A percentile compares a stretch with the other conserved stretches of the same genome.
Conservation (phyloP, 1,140 invertebrate genomes). For the Cyclina sinensis region DNA sequence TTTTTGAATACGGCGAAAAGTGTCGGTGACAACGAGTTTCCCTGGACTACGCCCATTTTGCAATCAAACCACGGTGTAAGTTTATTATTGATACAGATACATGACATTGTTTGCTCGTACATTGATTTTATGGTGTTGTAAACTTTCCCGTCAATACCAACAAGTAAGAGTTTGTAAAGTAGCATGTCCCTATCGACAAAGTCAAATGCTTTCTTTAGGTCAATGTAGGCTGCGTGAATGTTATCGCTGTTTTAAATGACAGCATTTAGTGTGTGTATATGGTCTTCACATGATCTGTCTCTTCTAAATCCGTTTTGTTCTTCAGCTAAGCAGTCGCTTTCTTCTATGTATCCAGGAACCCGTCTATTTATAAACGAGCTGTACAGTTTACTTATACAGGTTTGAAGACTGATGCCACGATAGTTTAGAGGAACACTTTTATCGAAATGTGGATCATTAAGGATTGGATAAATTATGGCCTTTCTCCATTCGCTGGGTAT, state of each 20-base stretch:
- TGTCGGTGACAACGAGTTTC: neutral
- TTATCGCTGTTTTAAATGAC: too few species aligned
- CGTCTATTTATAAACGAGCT: slow-evolving; percentile 27
- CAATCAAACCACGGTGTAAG: neutral
- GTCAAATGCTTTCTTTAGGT: neutral
- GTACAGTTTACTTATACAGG: slow-evolving; percentile 18
- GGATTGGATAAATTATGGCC: slow-evolving; percentile 37
- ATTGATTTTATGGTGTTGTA: neutral
- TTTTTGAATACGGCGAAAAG: neutral
- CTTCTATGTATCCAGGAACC: neutral
- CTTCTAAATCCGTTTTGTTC: too few species aligned
- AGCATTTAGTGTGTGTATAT: too few species aligned
- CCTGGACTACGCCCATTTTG: neutral
- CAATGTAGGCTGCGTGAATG: too few species aligned
- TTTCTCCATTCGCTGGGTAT: slow-evolving; percentile 38
- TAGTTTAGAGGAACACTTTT: neutral
- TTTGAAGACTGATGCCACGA: slow-evolving; percentile 31
- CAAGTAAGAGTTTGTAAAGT: slow-evolving; percentile 3
- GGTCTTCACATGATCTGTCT: too few species aligned
- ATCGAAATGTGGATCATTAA: slow-evolving; percentile 3
- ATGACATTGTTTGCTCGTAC: neutral
- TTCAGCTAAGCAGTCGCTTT: too few species aligned
- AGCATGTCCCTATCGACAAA: neutral
- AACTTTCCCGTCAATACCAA: neutral
- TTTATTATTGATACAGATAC: neutral